Base-by-base conservation (phyloP, 1,140 invertebrate genomes). In the Conopomorpha cramerella region DNA sequence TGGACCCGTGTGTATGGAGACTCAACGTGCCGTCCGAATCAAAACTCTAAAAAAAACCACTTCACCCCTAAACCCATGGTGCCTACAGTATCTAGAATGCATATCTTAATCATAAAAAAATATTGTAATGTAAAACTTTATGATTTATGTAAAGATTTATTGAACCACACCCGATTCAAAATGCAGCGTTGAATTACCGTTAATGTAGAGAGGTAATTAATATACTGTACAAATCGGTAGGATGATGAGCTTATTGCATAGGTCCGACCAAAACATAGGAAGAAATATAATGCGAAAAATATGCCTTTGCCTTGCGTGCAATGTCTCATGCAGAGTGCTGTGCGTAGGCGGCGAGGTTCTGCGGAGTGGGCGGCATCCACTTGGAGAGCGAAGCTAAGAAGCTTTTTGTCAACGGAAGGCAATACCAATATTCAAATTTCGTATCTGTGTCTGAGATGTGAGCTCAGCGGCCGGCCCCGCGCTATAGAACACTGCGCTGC, bases 401-500 rank as follows among this genome's bases (percentile, higher is more conserved):
- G 46, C 58, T 62, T 65, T 67, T 67, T 71, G 52, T 53, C 47
- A 56, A 53, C 48, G 43, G 57, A 58, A 71, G 64, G 61, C 61
- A 62, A 67, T 62, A 61, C 57, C 45, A 45, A 55, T 55, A 55
- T 58, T 55, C 49, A 56, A 62, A 61, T 58, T 49, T 43, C 45
- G 47, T 56, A 45, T 41, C 51, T 55, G 46, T 48, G 51, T 41
- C 40, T 45, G 50, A 43, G 53, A 44, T 49, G 46, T 46, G 39
- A 8, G 38, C 42, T 41, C 40, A 40, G 31, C 29, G 12, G 36
- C 35, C 35, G 38, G 30, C 1, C 34, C 30, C 17, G 34, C 16
- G 30, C 31, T 8, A 15, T 32, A 36, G 12, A 15, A 13, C 32
- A 30, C 23, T 31, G 10, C 3, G n/a, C 31, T 16, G 7, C 16